These are phyloP conservation scores for Serinus canaria DNA, from an alignment of 2,113 vertebrate species.

Conservation along the genomic window DNA sequence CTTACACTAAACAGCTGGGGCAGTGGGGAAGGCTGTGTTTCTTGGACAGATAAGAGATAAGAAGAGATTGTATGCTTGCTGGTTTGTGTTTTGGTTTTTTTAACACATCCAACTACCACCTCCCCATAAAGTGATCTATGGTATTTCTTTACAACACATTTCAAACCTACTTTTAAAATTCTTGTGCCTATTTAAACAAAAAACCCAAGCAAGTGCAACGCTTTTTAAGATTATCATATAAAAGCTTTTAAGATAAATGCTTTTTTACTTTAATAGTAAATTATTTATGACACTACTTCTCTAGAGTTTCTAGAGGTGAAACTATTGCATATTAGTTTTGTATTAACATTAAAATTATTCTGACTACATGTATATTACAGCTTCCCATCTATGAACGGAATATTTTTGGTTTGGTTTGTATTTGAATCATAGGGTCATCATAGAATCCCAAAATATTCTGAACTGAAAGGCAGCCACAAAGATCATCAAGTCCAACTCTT, in stretches of 20 bases:
- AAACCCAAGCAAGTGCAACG: background rate
- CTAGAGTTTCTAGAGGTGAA: background rate
- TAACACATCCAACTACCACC: background rate
- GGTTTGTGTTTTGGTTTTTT: background rate
- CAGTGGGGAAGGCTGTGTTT: background rate
- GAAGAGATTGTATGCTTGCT: background rate
- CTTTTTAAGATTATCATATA: background rate
- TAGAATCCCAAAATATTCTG: background rate
- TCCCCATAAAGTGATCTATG: background rate
- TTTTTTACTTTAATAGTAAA: background rate
- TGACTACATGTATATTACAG: fast-evolving
- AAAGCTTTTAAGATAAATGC: background rate
- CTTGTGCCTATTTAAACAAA: background rate
- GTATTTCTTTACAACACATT: background rate
- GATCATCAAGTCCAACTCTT: background rate
- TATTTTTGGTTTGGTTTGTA: background rate
- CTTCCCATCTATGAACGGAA: background rate
- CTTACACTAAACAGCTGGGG: background rate
- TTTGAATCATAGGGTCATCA: background rate
- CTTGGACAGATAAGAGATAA: background rate
- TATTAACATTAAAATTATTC: background rate
- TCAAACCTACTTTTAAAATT: background rate
- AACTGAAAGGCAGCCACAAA: background rate
- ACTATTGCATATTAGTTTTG: background rate
- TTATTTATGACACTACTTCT: background rate